Conservation (phyloP, 1,140 invertebrate species). For the Neodiprion pinetum region DNA sequence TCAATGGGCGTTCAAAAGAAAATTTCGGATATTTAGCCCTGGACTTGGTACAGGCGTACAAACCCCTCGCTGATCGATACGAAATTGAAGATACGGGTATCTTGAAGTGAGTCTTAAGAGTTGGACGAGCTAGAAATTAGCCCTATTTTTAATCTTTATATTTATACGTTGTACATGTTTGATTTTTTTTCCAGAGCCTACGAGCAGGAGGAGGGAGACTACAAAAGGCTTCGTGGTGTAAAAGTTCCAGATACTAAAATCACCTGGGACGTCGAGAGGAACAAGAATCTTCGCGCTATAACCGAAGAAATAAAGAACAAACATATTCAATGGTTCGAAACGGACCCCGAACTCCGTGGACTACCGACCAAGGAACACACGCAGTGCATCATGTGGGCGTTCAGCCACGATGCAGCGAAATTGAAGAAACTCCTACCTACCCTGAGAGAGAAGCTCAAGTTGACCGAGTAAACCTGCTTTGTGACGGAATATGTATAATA, state of each 20-base stretch:
- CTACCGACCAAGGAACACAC: slow-evolving; percentile 49
- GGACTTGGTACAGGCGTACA: slow-evolving; percentile 47
- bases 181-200: slow-evolving; percentile 35
- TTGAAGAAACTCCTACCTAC: slow-evolving; percentile 48
- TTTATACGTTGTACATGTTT: neutral
- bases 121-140: neutral
- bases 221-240: slow-evolving; percentile 47
- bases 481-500: neutral
- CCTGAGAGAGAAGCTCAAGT: slow-evolving; percentile 41
- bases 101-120: slow-evolving; percentile 30
- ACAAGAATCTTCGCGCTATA: slow-evolving; percentile 41
- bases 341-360: slow-evolving; percentile 41
- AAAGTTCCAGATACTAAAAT: slow-evolving; percentile 39
- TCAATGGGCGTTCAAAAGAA: slow-evolving; percentile 47
- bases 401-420: slow-evolving; percentile 49
- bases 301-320: slow-evolving; percentile 41
- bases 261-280: slow-evolving; percentile 56
- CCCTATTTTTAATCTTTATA: neutral
- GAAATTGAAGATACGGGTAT: slow-evolving; percentile 43
- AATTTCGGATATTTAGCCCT: slow-evolving; percentile 52
- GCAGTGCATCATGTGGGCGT: slow-evolving; percentile 54
- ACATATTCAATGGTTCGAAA: slow-evolving; percentile 42
- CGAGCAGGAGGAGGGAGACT: slow-evolving; percentile 45
- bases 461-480: slow-evolving; percentile 21
- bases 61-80: slow-evolving; percentile 46